Conservation (phyloP, 92 coral and sea anemone species). For the Palythoa caribaeorum region DNA sequence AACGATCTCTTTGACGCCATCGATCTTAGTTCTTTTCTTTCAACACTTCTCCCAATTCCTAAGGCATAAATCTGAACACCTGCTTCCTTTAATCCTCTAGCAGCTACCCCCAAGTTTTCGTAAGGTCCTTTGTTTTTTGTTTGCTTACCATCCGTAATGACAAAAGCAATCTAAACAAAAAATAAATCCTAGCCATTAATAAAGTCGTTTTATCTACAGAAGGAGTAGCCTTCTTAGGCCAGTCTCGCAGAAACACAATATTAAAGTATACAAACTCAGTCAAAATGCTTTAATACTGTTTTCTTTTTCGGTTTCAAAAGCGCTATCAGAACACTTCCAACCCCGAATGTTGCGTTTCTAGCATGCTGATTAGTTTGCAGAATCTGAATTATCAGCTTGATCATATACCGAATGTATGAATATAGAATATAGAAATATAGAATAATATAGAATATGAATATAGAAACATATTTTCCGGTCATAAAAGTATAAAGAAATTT, state of each 20-base stretch:
- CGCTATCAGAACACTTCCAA: not conserved
- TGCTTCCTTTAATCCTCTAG: slow-evolving; percentile 13
- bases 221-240: not conserved
- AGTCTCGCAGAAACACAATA: no score
- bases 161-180: slow-evolving; percentile 27
- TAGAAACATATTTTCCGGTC: no score
- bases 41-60: slow-evolving; percentile 30
- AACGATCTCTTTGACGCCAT: slow-evolving; percentile 6
- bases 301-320: not conserved
- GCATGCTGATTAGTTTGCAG: no score
- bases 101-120: slow-evolving; percentile 18
- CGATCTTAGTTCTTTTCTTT: not conserved
- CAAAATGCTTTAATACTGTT: not conserved
- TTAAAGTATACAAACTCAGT: no score
- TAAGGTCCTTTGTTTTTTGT: slow-evolving; percentile 33
- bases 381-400: no score
- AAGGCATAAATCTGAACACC: slow-evolving; percentile 22
- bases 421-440: no score
- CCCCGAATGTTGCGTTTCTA: not conserved
- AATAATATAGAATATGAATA: no score
- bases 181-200: not conserved
- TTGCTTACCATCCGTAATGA: slow-evolving; percentile 39
- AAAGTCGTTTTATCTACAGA: not conserved
- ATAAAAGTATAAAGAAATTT: no score
- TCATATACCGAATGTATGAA: no score